Conservation (phyloP, 2,113 vertebrate genomes). For the Sakesphorus luctuosus region DNA sequence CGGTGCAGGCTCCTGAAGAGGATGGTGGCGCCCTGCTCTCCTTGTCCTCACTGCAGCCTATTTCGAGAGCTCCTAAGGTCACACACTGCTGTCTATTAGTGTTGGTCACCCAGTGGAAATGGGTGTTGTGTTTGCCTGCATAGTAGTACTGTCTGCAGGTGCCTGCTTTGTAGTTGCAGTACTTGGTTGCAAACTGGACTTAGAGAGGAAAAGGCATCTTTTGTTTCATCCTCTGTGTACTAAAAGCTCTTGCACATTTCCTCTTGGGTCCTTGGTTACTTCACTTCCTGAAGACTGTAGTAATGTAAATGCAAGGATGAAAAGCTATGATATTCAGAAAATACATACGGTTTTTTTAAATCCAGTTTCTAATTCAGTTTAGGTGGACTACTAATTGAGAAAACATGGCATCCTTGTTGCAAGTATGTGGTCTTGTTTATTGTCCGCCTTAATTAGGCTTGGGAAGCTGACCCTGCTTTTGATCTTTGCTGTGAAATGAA, state of each 20-base stretch:
- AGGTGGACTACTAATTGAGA: background rate
- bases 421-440: accelerated
- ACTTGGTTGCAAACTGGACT: background rate
- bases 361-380: background rate
- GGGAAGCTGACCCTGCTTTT: background rate
- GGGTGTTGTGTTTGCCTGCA: accelerated
- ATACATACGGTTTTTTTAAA: background rate
- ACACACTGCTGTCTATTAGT: accelerated
- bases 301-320: background rate
- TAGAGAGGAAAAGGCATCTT: background rate
- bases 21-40: accelerated
- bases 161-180: accelerated
- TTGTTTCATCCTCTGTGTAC: background rate
- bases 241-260: background rate
- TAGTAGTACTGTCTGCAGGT: background rate
- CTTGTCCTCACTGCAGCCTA: accelerated
- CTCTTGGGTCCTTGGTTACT: background rate
- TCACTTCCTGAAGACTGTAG: background rate
- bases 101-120: background rate
- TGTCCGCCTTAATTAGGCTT: background rate
- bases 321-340: background rate
- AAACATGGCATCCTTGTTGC: background rate
- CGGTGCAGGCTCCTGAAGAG: background rate
- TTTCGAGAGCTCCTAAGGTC: background rate
- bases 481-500: background rate